Percentiles rank a stretch among this genome's conserved stretches.
These are phyloP conservation scores for Rhinogobius similis DNA, from an alignment of 2,113 vertebrate species.

Conservation along the genomic window DNA sequence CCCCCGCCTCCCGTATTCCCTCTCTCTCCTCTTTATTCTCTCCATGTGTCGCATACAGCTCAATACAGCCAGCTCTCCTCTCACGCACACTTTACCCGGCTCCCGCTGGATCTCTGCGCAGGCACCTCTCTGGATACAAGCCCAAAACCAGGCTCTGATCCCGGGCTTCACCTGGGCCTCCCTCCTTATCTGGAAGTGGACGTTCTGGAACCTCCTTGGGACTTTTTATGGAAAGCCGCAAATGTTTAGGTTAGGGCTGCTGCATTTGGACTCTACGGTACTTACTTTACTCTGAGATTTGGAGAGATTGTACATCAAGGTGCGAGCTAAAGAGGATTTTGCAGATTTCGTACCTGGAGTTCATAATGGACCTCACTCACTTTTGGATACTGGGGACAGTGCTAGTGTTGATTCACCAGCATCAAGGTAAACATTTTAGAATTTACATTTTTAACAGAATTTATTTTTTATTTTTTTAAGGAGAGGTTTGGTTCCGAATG, in stretches of 20 bases:
- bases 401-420: constrained; percentile 48
- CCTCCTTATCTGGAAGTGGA: not conserved
- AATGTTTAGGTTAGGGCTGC: not conserved
- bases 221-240: not conserved
- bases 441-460: not conserved
- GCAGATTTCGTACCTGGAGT: constrained; percentile 13
- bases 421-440: constrained; percentile 40
- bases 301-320: constrained; percentile 1
- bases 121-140: not conserved
- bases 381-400: constrained; percentile 29
- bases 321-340: not conserved
- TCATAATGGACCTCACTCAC: constrained; percentile 46
- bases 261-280: constrained; percentile 1
- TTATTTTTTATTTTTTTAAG: too few relatives aligned
- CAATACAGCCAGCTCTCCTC: not conserved
- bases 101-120: not conserved
- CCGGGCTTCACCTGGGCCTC: not conserved
- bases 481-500: too few relatives aligned
- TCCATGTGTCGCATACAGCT: constrained; percentile 3
- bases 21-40: constrained; percentile 8
- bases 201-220: not conserved
- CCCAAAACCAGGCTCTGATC: not conserved
- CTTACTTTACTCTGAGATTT: constrained; percentile 1
- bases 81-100: not conserved
- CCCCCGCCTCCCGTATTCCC: not conserved